Base-by-base conservation (phyloP, 2,113 vertebrate species). In the Mustelus asterias region DNA sequence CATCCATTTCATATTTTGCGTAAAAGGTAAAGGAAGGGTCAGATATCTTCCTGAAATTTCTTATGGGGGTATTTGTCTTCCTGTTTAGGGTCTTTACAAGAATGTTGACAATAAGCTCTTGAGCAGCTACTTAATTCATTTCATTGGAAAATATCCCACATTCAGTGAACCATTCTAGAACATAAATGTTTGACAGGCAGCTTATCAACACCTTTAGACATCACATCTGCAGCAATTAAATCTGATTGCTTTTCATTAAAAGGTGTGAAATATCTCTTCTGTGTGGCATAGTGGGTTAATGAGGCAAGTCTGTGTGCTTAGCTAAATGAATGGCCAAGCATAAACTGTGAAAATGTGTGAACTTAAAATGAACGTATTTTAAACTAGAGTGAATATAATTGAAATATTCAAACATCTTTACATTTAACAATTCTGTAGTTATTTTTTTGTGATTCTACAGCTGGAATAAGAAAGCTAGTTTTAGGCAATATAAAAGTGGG, bases 181-280 rank as follows among this genome's bases (percentile, higher is more conserved):
- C 60, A 67, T 65, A 83, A 93, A 65, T 18, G 0, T 60, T 93
- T 93, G 89, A 65, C 60, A 37, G 60, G 18, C 60, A 93, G 89
- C 89, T 93, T 33, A 93, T 93, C 89, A 93, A 93, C 89, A 93
- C 89, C 60, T 93, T 93, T 22, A 63, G 60, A 37, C 14, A 20
- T 65, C 89, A 67, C 89, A 67, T 67, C 89, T 93, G 89, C 63
- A 65, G 89, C 63, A 63, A 93, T 93, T 93, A 93, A 93, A 3
- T 65, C n/a, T 65, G 33, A 93, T 93, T 93, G 89, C 60, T 93
- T 93, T 93, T 93, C 89, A 93, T 93, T 93, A 93, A 93, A 93
- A 63, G 60, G 89, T 93, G 89, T 93, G 89, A 93, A 67, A 93
- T 93, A 67, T 65, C 65, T 93, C 63, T 65, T 93, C 29, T 93